These are phyloP conservation scores for Aromia moschata DNA, from an alignment of 2,888 invertebrate species.

Conservation along the genomic window DNA sequence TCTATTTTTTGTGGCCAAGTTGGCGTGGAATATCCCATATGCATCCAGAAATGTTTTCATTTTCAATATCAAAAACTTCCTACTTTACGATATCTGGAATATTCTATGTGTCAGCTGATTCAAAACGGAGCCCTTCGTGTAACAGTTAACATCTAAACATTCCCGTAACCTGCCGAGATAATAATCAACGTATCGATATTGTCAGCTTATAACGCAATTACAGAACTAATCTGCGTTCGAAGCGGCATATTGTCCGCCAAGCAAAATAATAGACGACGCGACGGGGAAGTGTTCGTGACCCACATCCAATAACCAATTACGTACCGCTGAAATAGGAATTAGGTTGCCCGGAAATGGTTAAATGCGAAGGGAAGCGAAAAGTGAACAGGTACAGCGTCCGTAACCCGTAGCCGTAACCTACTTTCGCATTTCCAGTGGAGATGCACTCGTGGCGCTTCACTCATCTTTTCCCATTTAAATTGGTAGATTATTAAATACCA, in stretches of 20 bases:
- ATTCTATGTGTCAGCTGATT: no score
- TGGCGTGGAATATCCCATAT: no score
- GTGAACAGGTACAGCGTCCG: constrained; percentile 39
- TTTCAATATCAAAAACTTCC: no score
- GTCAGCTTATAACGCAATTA: constrained; percentile 13
- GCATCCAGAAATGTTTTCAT: no score
- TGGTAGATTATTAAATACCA: constrained; percentile 6
- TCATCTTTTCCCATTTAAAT: constrained; percentile 3
- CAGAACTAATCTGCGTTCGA: constrained; percentile 17
- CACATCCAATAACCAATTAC: constrained; percentile 55
- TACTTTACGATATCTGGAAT: no score
- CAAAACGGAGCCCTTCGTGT: no score
- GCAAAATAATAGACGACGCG: constrained; percentile 33
- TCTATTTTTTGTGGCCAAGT: no score
- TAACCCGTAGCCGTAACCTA: constrained; percentile 42
- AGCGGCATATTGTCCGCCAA: constrained; percentile 12
- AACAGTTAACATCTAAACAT: neutral
- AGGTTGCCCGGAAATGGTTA: constrained; percentile 51
- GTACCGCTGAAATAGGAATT: constrained; percentile 50
- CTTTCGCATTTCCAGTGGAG: constrained; percentile 33
- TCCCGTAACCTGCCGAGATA: constrained; percentile 2
- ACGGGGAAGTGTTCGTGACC: constrained; percentile 46
- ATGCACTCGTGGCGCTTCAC: constrained; percentile 6
- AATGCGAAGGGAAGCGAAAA: constrained; percentile 38
- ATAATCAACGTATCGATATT: constrained; percentile 10